These are phyloP conservation scores for Petrocephalus schoutedeni DNA, from an alignment of 2,797 vertebrate genomes.

Conservation along the genomic window DNA sequence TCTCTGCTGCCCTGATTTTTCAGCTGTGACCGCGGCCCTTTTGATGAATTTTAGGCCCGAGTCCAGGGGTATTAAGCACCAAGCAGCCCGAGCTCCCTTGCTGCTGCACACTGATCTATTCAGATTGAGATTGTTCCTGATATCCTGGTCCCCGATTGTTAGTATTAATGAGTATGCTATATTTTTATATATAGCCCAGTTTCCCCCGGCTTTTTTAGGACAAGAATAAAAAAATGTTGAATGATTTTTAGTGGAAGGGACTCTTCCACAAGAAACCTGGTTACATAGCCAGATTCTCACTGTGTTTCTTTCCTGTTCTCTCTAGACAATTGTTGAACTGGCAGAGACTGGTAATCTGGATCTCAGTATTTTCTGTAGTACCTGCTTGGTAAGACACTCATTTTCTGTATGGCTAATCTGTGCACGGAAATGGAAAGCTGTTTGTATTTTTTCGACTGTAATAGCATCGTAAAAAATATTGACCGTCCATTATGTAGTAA, in stretches of 20 bases:
- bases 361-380: slow-evolving; percentile 99
- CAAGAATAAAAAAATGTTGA: not conserved
- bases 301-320: slow-evolving; percentile 13
- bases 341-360: slow-evolving; percentile 96
- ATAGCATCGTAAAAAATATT: not conserved
- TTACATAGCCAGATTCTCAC: not conserved
- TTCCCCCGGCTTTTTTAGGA: not conserved
- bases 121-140: slow-evolving; percentile 3
- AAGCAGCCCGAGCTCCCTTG: slow-evolving; percentile 28
- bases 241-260: not conserved
- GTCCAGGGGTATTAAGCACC: not conserved
- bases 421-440: not conserved
- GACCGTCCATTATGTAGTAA: not conserved
- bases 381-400: slow-evolving; percentile 81
- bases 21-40: not conserved
- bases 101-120: slow-evolving; percentile 33
- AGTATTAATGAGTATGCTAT: not conserved
- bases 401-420: not conserved
- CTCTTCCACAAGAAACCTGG: not conserved
- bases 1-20: not conserved
- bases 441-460: not conserved
- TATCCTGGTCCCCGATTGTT: slow-evolving; percentile 17
- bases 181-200: not conserved
- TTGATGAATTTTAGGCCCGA: not conserved
- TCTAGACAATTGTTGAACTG: slow-evolving; percentile 94